These are phyloP conservation scores for Psococerastis gibbosa DNA, from an alignment of 2,888 invertebrate species.

Conservation along the genomic window DNA sequence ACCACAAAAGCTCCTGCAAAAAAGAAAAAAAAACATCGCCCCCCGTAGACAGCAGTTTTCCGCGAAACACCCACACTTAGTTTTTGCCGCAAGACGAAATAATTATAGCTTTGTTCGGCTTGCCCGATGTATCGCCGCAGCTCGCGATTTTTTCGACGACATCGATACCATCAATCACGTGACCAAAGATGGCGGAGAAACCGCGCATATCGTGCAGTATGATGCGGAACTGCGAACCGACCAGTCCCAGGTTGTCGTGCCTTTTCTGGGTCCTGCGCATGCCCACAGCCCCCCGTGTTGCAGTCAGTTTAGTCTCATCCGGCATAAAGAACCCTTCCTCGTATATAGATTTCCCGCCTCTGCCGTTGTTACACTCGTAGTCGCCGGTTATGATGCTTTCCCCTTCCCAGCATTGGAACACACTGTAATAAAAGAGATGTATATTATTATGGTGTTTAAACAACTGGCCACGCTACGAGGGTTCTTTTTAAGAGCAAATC, in stretches of 20 bases:
- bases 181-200: constrained; percentile 65
- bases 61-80: too few species aligned
- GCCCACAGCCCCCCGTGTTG: constrained; percentile 57
- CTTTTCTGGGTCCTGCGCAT: constrained; percentile 65
- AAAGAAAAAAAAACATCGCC: too few species aligned
- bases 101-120: constrained; percentile 52
- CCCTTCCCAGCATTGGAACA: constrained; percentile 64
- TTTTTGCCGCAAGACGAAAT: constrained; percentile 57
- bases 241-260: constrained; percentile 59
- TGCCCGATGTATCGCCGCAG: constrained; percentile 56
- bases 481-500: too few species aligned
- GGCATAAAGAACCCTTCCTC: constrained; percentile 63
- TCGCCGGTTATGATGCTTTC: constrained; percentile 67
- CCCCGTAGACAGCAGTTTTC: too few species aligned
- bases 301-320: constrained; percentile 57
- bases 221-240: constrained; percentile 69
- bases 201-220: constrained; percentile 65
- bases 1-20: too few species aligned
- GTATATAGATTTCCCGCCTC: constrained; percentile 57
- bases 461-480: too few species aligned
- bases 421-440: not conserved
- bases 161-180: constrained; percentile 60
- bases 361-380: constrained; percentile 61
- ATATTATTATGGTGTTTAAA: too few species aligned
- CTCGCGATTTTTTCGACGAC: constrained; percentile 59